Conservation (phyloP, 2,113 vertebrate genomes). For the Oreocharis arfaki region DNA sequence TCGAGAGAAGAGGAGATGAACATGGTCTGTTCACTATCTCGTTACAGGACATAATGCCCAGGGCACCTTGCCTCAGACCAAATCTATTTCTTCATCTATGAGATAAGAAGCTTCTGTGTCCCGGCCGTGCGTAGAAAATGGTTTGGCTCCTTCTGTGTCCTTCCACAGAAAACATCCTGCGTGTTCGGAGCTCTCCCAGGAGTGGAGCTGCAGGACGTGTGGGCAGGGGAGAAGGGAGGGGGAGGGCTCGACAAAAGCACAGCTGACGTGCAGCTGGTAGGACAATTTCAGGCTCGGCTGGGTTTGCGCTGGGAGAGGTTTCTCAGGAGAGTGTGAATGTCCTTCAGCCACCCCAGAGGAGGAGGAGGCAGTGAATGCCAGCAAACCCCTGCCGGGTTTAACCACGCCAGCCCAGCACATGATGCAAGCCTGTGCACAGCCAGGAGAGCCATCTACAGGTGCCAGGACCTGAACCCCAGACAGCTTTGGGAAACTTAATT, state of each 20-base stretch:
- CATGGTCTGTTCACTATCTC: background rate
- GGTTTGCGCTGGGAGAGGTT: background rate
- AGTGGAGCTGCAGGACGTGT: background rate
- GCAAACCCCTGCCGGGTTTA: background rate
- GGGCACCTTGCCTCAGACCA: background rate
- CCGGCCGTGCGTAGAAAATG: background rate
- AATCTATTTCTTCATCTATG: background rate
- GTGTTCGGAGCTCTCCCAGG: background rate
- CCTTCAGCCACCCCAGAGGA: background rate
- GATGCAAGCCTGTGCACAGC: background rate
- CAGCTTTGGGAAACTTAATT: background rate
- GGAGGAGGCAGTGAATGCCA: background rate
- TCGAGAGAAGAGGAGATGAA: background rate
- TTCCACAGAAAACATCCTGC: background rate
- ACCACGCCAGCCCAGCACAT: background rate
- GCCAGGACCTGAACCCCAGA: background rate
- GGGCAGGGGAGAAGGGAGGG: background rate
- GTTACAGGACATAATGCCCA: background rate
- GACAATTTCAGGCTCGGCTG: background rate
- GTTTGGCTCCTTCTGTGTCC: background rate
- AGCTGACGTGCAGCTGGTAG: fast-evolving
- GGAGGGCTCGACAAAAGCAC: background rate
- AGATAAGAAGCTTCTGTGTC: background rate
- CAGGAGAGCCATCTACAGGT: background rate
- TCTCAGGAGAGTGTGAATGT: too few species aligned